Evolutionary conservation across 2,113 vertebrate genomes (phyloP), one percentile per base, ranked within the genome.

Genomic region (Vulpes vulpes): DNA sequence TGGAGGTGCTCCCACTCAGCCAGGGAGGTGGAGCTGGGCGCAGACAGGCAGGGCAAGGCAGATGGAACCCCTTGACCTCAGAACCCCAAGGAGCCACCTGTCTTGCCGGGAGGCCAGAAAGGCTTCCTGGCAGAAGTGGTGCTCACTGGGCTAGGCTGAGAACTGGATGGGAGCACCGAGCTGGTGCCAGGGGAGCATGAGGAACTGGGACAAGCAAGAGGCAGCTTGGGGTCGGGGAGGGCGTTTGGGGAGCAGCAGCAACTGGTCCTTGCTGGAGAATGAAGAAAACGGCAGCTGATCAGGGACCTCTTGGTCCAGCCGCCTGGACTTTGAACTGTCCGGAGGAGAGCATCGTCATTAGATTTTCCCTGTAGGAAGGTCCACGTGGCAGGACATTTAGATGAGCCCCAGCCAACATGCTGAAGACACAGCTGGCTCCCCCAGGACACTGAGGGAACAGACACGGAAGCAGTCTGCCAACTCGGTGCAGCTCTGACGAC

Each of bases 371-470:
- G 23, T 51, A 90, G 96, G 76, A 30, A 67, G 71, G 35, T 32
- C 53, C 19, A 35, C 2, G 8, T 2, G 30, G 20, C 12, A 11
- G 79, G 53, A 6, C 1, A 30, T 22, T 62, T 10, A 12, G 20
- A 20, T 15, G 60, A 57, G n/a, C 79, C 62, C 17, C 38, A 32
- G 83, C 19, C 62, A 67, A 27, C n/a, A 32, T 23, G 1, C 23
- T 9, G 11, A 55, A 74, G 78, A 11, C 2, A 5, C 2, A 3
- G 2, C 1, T 0, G n/a, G 11, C 22, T 38, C 35, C 30, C 19
- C 5, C 53, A 11, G 49, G 69, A 2, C 22, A 19, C n/a, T 35
- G 0, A 2, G 65, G n/a, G 6, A 9, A 43, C 82, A 49, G 3
- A 12, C 35, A 11, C 67, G 35, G 4, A 82, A 22, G 51, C 20